Base-by-base conservation (phyloP, 2,113 vertebrate species). In the Psittacara wagleri region DNA sequence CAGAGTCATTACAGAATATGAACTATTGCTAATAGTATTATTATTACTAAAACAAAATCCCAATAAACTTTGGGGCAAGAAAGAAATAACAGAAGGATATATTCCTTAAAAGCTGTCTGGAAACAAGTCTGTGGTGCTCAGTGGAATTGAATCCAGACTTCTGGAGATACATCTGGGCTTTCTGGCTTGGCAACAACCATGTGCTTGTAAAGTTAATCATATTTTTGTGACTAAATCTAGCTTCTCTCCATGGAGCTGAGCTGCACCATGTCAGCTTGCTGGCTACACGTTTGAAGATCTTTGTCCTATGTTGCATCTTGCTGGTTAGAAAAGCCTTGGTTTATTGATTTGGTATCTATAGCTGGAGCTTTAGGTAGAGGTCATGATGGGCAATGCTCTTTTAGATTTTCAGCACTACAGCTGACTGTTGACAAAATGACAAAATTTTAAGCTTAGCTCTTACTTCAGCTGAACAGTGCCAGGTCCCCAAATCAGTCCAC, bases 181-280 rank as follows among this genome's bases (percentile, higher is more conserved):
- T 92, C 4, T 85, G 51, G 67, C 28, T 82, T 72, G 68, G 52
- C 39, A 87, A 46, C 17, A 89, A 75, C 31, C 23, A 87, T 79
- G 25, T 6, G 37, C n/a, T 39, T 80, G 46, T 55, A 29, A 87
- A 89, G 48, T 20, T 85, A 90, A 75, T 83, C 3, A 57, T 51
- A 52, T 90, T 93, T 94, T 89, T 82, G 66, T 72, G 39, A 67
- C 62, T 89, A 75, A 78, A 89, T 61, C 87, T 79, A 59, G n/a
- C 82, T 93, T 94, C 19, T 54, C 62, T 72, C 33, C 55, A 35
- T 39, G 72, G 76, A 52, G 67, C 20, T 73, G 39, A 87, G 20
- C 48, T 73, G 48, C 11, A 95, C 23, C 27, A 64, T 64, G 62
- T 46, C 87, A 93, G 20, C 18, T 51, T 85, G 9, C 55, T 91